Evolutionary conservation across 2,888 invertebrate species (phyloP), one percentile per base, ranked within the genome.

Genomic region (Euproctis similis): DNA sequence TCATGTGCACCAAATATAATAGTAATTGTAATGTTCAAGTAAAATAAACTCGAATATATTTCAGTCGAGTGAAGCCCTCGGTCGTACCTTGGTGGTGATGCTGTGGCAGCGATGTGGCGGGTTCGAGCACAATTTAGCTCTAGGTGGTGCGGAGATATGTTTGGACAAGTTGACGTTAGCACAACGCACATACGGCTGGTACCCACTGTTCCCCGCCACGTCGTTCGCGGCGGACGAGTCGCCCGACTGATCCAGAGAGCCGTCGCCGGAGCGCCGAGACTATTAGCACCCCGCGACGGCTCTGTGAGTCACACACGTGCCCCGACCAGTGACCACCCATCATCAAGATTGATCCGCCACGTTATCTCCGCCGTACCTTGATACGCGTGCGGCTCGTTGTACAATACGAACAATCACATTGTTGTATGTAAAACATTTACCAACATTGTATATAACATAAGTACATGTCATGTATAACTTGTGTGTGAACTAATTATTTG

Each of bases 91-190:
- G 43, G 90, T 96, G 46, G 94, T 96, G 29, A 95, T 95, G 92
- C 87, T 97, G 26, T 97, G 96, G 96, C 95, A 96, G 62, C 89
- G 93, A 36, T 93, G 94, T 64, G 92, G 93, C 35, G 93, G 93
- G 2, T 94, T 94, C 71, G 94, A 94, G 61, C 94, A 94, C 70
- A 95, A 95, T 64, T 66, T 84, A 22, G 85, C 85, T 22, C 81
- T 96, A 21, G 96, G 96, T 7, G 95, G 95, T 24, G 93, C 91
- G 1, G 94, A 96, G 74, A 90, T 97, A 42, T 89, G 92, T 43
- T 86, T 97, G 42, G 94, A 95, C 71, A 89, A 90, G 56, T 84
- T 96, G 33, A 89, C 92, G 24, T 86, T 95, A 39, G 90, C 93
- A 13, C 91, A 92, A 64, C 88, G 93, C 52, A 92, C 93, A 23